phyloP scores from a whole-genome alignment of 2,797 vertebrate genomes.

The Poecilia wingei region DNA sequence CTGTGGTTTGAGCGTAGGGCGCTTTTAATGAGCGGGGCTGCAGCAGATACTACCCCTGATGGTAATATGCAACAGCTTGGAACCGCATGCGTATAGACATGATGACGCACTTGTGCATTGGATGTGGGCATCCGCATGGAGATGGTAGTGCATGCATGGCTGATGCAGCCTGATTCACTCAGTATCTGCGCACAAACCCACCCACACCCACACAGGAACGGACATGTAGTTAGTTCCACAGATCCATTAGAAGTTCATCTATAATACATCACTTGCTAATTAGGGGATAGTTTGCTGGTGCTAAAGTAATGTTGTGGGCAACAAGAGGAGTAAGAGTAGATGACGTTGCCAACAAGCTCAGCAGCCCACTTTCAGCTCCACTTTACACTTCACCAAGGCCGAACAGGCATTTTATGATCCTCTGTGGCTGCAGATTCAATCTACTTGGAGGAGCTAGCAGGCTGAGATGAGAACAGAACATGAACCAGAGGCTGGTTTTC shows the following conservation, averaged over 20 bases:
- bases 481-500: slow-evolving; percentile 41
- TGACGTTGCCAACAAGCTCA: slow-evolving; percentile 38
- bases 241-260: slow-evolving; percentile 71
- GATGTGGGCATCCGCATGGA: slow-evolving; percentile 10
- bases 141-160: slow-evolving; percentile 19
- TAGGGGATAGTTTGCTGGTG: slow-evolving; percentile 61
- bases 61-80: slow-evolving; percentile 41
- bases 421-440: slow-evolving; percentile 45
- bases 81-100: slow-evolving; percentile 33
- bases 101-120: slow-evolving; percentile 23
- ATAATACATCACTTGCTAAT: slow-evolving; percentile 73
- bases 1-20: slow-evolving; percentile 61
- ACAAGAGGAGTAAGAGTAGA: slow-evolving; percentile 39
- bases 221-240: slow-evolving; percentile 50
- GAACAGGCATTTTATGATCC: slow-evolving; percentile 40
- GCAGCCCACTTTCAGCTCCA: slow-evolving; percentile 30
- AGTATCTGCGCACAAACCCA: slow-evolving; percentile 27
- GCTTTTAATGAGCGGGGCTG: slow-evolving; percentile 71
- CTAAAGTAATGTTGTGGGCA: slow-evolving; percentile 54
- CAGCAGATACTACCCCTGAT: slow-evolving; percentile 43
- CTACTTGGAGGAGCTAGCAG: slow-evolving; percentile 27
- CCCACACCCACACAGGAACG: slow-evolving; percentile 30
- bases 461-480: slow-evolving; percentile 38
- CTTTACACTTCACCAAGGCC: slow-evolving; percentile 49
- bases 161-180: slow-evolving; percentile 20